Conservation (phyloP, 2,888 invertebrate genomes). For the Catonia carolina region DNA sequence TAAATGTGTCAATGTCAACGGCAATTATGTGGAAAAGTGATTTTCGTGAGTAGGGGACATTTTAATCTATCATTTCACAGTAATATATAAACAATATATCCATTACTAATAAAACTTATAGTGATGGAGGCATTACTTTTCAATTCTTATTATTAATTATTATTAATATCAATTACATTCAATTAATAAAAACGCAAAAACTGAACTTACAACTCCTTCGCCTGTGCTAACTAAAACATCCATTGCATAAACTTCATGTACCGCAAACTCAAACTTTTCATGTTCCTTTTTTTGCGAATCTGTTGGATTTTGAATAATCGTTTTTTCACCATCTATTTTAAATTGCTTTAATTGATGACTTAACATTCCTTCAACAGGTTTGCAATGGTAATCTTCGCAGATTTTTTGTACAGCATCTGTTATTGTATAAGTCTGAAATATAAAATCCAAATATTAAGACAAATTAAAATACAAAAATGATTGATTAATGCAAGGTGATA, state of each 20-base stretch:
- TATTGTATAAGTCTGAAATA: slow-evolving; percentile 71
- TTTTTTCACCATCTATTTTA: slow-evolving; percentile 96
- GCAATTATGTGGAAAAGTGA: too few species aligned
- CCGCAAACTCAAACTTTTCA: slow-evolving; percentile 92
- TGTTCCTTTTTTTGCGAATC: slow-evolving; percentile 96
- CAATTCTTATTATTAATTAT: too few species aligned
- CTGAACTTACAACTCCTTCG: slow-evolving; percentile 78
- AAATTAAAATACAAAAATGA: neutral
- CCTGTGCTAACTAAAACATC: slow-evolving; percentile 96
- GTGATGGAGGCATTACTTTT: too few species aligned
- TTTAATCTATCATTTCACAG: too few species aligned
- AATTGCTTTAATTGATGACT: slow-evolving; percentile 94
- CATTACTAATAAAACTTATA: too few species aligned
- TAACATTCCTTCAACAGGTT: slow-evolving; percentile 94
- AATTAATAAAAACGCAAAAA: too few species aligned
- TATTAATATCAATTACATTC: too few species aligned
- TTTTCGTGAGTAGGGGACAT: too few species aligned
- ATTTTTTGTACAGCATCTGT: slow-evolving; percentile 91
- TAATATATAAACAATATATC: too few species aligned
- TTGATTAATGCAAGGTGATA: neutral
- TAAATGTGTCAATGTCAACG: too few species aligned
- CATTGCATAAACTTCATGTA: slow-evolving; percentile 96
- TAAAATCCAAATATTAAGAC: slow-evolving; percentile 23
- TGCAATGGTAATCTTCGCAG: slow-evolving; percentile 88
- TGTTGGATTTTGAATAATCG: slow-evolving; percentile 93